phyloP scores from a whole-genome alignment of 2,888 invertebrate species.

The Unio pictorum region DNA sequence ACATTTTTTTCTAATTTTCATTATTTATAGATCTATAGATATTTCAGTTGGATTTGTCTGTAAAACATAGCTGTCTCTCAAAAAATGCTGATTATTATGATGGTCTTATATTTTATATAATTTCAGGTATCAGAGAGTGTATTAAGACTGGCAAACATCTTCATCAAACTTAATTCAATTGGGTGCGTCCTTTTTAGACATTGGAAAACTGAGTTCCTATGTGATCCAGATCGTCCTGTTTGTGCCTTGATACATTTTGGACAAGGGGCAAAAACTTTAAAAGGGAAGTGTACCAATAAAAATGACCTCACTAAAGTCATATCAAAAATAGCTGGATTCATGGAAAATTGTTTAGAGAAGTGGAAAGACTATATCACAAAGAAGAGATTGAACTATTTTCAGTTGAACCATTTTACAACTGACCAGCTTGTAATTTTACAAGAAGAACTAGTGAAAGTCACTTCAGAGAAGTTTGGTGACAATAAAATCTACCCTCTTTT shows the following conservation, averaged over 20 bases:
- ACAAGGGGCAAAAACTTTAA: slow-evolving; percentile 13
- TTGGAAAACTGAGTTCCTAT: slow-evolving; percentile 48
- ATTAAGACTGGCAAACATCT: slow-evolving; percentile 46
- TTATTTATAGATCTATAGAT: too few relatives aligned
- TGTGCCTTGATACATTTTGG: slow-evolving; percentile 39
- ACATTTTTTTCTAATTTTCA: too few relatives aligned
- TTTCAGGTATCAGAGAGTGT: slow-evolving; percentile 52
- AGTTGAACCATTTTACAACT: slow-evolving; percentile 54
- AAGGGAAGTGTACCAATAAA: slow-evolving; percentile 15
- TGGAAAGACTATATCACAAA: slow-evolving; percentile 48
- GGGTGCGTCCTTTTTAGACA: slow-evolving; percentile 56
- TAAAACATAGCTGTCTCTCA: too few relatives aligned
- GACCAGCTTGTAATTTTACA: slow-evolving; percentile 59
- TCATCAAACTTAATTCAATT: slow-evolving; percentile 43
- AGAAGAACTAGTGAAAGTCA: slow-evolving; percentile 40
- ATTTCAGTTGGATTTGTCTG: too few relatives aligned
- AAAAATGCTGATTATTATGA: too few relatives aligned
- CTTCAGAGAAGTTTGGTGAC: slow-evolving; percentile 18
- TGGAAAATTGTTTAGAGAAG: slow-evolving; percentile 26
- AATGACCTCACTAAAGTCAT: slow-evolving; percentile 19
- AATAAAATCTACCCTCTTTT: background rate
- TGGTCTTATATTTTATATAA: background rate
- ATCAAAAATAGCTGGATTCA: slow-evolving; percentile 16
- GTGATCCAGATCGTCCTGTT: slow-evolving; percentile 21
- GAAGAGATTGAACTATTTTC: slow-evolving; percentile 35